Evolutionary conservation across 2,888 invertebrate genomes (phyloP).

Genomic region (Trichacis sp.): DNA sequence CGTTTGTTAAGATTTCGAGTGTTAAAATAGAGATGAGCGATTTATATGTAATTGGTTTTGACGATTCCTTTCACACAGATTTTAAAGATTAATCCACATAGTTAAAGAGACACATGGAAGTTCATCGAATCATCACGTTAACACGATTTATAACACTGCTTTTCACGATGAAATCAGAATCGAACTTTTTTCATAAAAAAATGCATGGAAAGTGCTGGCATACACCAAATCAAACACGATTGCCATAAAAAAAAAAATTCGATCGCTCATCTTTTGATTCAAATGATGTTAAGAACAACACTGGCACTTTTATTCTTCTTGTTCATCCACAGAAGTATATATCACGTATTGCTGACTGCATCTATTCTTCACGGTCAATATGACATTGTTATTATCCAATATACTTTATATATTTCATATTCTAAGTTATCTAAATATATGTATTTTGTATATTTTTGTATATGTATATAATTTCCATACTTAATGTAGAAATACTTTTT

Average conservation of each 20-base stretch:
- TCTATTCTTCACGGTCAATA: slow-evolving; percentile 32
- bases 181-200: too few species aligned
- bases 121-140: not conserved
- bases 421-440: slow-evolving; percentile 62
- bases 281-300: slow-evolving; percentile 46
- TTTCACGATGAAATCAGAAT: too few species aligned
- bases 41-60: too few species aligned
- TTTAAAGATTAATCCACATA: not conserved
- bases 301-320: slow-evolving; percentile 48
- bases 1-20: not conserved
- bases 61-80: too few species aligned
- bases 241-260: slow-evolving; percentile 1
- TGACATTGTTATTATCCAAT: slow-evolving; percentile 48
- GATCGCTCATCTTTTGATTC: slow-evolving; percentile 33
- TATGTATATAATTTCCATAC: slow-evolving; percentile 54
- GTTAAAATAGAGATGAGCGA: slow-evolving; percentile 9
- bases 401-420: slow-evolving; percentile 54
- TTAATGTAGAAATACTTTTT: slow-evolving; percentile 63
- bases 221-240: too few species aligned
- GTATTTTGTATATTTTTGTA: slow-evolving; percentile 51
- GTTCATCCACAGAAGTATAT: slow-evolving; percentile 43
- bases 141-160: too few species aligned
- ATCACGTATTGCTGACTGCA: slow-evolving; percentile 51
- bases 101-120: not conserved
- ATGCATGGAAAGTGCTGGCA: too few species aligned